Conservation (phyloP, 2,888 invertebrate species). For the Epiperipatus broadwayi region DNA sequence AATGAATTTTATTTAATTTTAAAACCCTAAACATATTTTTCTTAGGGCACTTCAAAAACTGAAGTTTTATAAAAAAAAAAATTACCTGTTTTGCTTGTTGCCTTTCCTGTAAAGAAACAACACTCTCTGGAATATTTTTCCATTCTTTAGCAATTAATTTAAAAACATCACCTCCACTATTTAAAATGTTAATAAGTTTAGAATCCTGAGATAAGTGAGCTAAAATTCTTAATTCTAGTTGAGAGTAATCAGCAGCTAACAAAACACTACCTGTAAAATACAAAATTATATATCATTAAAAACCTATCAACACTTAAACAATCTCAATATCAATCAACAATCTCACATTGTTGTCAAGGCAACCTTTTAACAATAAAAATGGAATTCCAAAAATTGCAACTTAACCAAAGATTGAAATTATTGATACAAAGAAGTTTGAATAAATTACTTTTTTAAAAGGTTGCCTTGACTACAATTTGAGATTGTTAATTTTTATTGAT, state of each 20-base stretch:
- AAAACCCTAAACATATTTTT: too few relatives aligned
- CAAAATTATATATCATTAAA: too few relatives aligned
- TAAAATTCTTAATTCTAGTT: slow-evolving; percentile 76
- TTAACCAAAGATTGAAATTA: too few relatives aligned
- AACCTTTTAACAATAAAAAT: too few relatives aligned
- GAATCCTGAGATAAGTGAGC: slow-evolving; percentile 69
- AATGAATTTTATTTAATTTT: too few relatives aligned
- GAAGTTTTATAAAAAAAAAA: slow-evolving; percentile 6
- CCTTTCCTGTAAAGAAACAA: slow-evolving; percentile 53
- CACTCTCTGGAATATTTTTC: slow-evolving; percentile 44
- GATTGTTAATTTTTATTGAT: too few relatives aligned
- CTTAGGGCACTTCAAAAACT: too few relatives aligned
- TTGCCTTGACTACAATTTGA: too few relatives aligned
- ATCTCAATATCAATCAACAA: too few relatives aligned
- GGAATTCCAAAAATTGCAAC: too few relatives aligned
- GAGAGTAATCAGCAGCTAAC: slow-evolving; percentile 85
- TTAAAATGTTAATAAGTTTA: slow-evolving; percentile 39
- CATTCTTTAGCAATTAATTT: slow-evolving; percentile 64
- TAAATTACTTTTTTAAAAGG: slow-evolving; percentile 7
- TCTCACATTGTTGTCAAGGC: not conserved
- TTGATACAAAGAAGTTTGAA: too few relatives aligned
- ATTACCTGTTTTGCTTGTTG: slow-evolving; percentile 54
- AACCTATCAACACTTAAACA: too few relatives aligned
- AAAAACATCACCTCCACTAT: slow-evolving; percentile 50
- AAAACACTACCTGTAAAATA: slow-evolving; percentile 35